Evolutionary conservation across 2,113 vertebrate species (phyloP).

Genomic region (Pachycephala philippinensis): DNA sequence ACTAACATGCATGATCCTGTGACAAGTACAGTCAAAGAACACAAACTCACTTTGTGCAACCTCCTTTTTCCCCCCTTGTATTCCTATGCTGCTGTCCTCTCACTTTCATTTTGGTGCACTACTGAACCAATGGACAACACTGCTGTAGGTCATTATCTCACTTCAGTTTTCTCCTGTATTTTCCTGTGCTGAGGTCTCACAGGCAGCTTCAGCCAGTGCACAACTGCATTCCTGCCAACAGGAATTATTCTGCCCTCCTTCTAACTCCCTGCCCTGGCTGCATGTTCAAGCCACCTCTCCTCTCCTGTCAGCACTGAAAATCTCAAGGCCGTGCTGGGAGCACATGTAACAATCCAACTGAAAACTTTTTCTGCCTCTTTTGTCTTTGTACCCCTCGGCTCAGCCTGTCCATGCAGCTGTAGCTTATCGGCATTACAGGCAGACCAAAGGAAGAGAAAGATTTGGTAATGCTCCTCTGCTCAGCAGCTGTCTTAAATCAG

Average conservation of each 20-base stretch:
- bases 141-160: neutral
- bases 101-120: neutral
- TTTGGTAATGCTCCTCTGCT: neutral
- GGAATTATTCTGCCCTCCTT: neutral
- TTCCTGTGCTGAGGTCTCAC: neutral
- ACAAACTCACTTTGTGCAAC: neutral
- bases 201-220: neutral
- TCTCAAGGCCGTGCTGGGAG: neutral
- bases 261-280: neutral
- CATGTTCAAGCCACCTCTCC: neutral
- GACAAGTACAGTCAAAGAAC: neutral
- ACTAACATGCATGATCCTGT: neutral
- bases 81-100: neutral
- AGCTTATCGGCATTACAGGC: neutral
- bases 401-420: neutral
- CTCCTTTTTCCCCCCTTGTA: neutral
- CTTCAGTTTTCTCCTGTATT: neutral
- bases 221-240: rapidly evolving
- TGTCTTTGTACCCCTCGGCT: neutral
- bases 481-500: neutral
- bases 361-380: neutral
- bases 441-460: neutral
- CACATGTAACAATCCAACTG: neutral
- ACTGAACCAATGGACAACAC: neutral
- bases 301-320: neutral